Conservation (phyloP, 1,140 invertebrate species). For the Zaprionus kolodkinae region DNA sequence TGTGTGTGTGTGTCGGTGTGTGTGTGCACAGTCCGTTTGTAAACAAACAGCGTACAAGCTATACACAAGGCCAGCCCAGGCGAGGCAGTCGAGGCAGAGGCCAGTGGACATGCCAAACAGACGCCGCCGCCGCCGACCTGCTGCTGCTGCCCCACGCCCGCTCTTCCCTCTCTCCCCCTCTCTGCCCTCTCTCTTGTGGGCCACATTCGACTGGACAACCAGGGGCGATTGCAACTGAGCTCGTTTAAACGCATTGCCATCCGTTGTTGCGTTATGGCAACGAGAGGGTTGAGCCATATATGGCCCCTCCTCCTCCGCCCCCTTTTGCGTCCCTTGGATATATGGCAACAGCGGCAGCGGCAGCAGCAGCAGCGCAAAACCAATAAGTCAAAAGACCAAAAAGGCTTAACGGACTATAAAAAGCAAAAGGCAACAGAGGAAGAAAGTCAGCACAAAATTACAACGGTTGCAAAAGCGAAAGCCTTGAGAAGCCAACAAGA, state of each 20-base stretch:
- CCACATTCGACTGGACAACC: conserved; percentile 30
- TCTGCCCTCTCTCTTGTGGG: conserved; percentile 2
- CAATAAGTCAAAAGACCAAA: conserved; percentile 83
- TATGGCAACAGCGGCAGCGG: conserved; percentile 3
- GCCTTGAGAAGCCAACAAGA: conserved; percentile 36
- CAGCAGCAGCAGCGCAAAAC: conserved; percentile 53
- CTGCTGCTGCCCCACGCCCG: no score
- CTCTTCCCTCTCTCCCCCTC: not conserved
- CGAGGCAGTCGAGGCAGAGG: conserved; percentile 14
- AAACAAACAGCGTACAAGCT: conserved; percentile 44
- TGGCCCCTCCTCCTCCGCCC: not conserved
- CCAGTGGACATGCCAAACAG: conserved; percentile 69
- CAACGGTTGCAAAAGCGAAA: conserved; percentile 34
- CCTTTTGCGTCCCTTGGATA: conserved; percentile 11
- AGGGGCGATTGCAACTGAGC: conserved; percentile 49
- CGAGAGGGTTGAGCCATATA: conserved; percentile 11
- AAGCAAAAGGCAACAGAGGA: conserved; percentile 54
- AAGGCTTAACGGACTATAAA: conserved; percentile 80
- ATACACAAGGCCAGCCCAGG: conserved; percentile 48
- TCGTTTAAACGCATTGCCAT: conserved; percentile 53
- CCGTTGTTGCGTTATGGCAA: conserved; percentile 49
- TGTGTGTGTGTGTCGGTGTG: not conserved
- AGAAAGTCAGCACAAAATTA: conserved; percentile 61
- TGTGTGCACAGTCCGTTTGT: conserved; percentile 40
- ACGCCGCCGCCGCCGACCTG: conserved; percentile 6